Conservation (phyloP, 30 jellyfish, hydroid and myxozoan species). For the Hydra vulgaris region DNA sequence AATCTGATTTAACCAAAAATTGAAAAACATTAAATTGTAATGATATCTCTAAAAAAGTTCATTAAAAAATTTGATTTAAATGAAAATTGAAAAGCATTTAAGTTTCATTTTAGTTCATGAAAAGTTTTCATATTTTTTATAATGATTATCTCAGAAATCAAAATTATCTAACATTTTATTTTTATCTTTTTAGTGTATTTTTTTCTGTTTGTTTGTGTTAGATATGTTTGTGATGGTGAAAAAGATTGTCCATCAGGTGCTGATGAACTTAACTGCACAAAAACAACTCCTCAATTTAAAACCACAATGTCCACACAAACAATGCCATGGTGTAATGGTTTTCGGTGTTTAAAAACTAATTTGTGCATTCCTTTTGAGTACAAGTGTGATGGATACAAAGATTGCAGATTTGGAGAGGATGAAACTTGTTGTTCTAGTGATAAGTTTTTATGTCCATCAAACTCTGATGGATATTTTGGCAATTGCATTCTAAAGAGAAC, state of each 20-base stretch:
- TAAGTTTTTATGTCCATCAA: constrained; percentile 34
- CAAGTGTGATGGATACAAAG: constrained; percentile 45
- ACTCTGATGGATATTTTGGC: constrained; percentile 24
- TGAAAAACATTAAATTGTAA: no score
- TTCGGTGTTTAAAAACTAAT: constrained; percentile 27
- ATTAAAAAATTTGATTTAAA: no score
- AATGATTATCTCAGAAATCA: no score
- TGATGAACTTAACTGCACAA: constrained; percentile 46
- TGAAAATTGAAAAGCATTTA: no score
- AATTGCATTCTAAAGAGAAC: constrained; percentile 36
- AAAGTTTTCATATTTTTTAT: no score
- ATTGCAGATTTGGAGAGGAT: constrained; percentile 61
- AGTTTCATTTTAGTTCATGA: no score
- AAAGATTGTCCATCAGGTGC: constrained; percentile 55
- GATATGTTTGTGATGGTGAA: constrained; percentile 76
- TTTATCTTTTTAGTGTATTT: no score
- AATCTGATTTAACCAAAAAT: no score
- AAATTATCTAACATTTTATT: no score
- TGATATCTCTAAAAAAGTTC: no score
- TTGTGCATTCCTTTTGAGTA: constrained; percentile 33
- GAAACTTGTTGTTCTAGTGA: constrained; percentile 51
- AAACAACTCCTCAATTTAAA: constrained; percentile 22
- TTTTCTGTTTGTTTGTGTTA: not conserved
- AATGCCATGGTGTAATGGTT: constrained; percentile 41
- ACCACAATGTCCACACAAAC: constrained; percentile 15